phyloP scores from a whole-genome alignment of 2,797 vertebrate species.

The Argyrosomus regius region DNA sequence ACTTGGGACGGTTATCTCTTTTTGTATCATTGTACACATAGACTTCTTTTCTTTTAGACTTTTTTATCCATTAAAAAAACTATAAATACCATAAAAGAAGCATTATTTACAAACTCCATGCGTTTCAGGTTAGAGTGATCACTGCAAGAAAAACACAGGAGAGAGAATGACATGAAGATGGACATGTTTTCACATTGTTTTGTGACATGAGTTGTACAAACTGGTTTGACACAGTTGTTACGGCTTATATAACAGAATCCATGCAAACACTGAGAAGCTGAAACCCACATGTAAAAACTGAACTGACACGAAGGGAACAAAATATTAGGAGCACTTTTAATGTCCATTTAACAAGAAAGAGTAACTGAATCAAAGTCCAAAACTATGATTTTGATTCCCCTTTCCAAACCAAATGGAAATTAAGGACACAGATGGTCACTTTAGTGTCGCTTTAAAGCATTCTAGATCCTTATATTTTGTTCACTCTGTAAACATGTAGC shows the following conservation, averaged over 20 bases:
- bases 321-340: constrained; percentile 11
- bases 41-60: constrained; percentile 83
- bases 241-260: constrained; percentile 23
- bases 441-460: background rate
- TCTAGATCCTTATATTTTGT: constrained; percentile 4
- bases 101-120: constrained; percentile 99
- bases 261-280: constrained; percentile 65
- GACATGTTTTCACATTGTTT: constrained; percentile 40
- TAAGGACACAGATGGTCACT: background rate
- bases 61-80: constrained; percentile 86
- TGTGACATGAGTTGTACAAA: constrained; percentile 29
- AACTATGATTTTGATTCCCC: background rate
- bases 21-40: constrained; percentile 75
- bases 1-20: constrained; percentile 76
- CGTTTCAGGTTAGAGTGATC: constrained; percentile 95
- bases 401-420: background rate
- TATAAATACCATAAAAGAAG: constrained; percentile 97
- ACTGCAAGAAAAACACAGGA: constrained; percentile 92
- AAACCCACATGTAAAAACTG: constrained; percentile 26
- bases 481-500: constrained; percentile 9
- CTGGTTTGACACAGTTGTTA: constrained; percentile 38
- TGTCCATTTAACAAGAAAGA: background rate
- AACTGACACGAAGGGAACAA: background rate
- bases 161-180: constrained; percentile 75
- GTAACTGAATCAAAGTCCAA: background rate